phyloP scores from a whole-genome alignment of 2,113 vertebrate species.

The Nanorana parkeri region DNA sequence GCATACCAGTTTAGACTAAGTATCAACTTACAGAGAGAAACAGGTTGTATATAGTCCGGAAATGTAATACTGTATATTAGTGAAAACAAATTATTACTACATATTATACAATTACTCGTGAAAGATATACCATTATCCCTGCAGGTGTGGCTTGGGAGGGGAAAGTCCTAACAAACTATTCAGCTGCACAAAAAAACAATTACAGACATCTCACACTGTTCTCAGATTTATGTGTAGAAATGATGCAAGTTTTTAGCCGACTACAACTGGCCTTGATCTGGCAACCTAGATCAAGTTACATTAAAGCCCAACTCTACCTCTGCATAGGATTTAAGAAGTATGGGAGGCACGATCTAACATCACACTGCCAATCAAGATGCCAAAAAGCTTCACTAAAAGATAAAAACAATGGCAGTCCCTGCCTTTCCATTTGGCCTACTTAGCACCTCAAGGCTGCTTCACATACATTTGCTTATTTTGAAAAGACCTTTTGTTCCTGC shows the following conservation, averaged over 20 bases:
- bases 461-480: no score
- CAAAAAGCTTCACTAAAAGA: no score
- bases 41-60: conserved; percentile 13
- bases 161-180: conserved; percentile 16
- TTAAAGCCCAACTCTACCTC: no score
- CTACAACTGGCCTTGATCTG: neutral
- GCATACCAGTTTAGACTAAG: neutral
- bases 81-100: conserved; percentile 13
- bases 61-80: neutral
- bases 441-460: no score
- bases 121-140: conserved; percentile 30
- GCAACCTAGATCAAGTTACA: neutral
- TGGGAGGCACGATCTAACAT: no score
- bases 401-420: no score
- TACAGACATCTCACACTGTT: conserved; percentile 5
- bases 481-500: no score
- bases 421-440: no score
- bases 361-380: no score
- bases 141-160: conserved; percentile 37
- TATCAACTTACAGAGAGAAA: conserved; percentile 9
- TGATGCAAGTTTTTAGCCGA: neutral
- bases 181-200: conserved; percentile 2
- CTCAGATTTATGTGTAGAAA: neutral
- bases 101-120: conserved; percentile 18
- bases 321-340: no score